phyloP scores from a whole-genome alignment of 1,140 invertebrate species.

The Muscidifurax raptorellus region DNA sequence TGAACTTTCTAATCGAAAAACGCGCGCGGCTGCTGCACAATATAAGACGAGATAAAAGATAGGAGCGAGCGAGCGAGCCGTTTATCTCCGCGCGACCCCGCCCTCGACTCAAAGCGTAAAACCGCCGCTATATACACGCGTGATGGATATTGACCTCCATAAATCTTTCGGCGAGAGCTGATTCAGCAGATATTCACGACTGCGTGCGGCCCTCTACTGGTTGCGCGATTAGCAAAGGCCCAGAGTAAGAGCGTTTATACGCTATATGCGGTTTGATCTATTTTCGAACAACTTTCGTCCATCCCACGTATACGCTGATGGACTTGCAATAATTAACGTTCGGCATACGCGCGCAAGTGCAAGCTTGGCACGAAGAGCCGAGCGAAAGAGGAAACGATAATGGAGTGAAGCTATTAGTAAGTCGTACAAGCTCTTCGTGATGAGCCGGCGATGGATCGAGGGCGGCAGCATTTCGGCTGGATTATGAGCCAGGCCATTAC shows the following conservation, averaged over 20 bases:
- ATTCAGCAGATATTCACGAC: constrained; percentile 44
- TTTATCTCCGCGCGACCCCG: constrained; percentile 44
- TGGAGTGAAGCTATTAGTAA: background rate
- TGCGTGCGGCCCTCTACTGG: background rate
- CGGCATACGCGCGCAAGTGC: too few relatives aligned
- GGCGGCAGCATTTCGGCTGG: too few relatives aligned
- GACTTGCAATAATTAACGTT: background rate
- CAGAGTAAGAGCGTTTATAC: too few relatives aligned
- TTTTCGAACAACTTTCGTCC: background rate
- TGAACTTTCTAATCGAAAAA: background rate
- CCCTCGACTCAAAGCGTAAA: constrained; percentile 40
- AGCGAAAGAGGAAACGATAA: background rate
- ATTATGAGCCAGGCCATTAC: too few relatives aligned
- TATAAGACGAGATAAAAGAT: background rate
- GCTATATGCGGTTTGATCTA: background rate
- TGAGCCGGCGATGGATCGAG: too few relatives aligned
- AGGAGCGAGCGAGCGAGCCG: constrained; percentile 3
- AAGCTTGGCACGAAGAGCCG: background rate
- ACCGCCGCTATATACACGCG: background rate
- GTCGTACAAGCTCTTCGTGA: background rate
- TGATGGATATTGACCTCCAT: constrained; percentile 49
- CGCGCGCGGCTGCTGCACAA: background rate
- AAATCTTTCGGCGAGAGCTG: constrained; percentile 34
- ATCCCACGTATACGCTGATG: background rate
- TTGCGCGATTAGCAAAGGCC: background rate